These are phyloP conservation scores for Pachliopta kotzebuea DNA, from an alignment of 2,888 invertebrate genomes.

Conservation along the genomic window DNA sequence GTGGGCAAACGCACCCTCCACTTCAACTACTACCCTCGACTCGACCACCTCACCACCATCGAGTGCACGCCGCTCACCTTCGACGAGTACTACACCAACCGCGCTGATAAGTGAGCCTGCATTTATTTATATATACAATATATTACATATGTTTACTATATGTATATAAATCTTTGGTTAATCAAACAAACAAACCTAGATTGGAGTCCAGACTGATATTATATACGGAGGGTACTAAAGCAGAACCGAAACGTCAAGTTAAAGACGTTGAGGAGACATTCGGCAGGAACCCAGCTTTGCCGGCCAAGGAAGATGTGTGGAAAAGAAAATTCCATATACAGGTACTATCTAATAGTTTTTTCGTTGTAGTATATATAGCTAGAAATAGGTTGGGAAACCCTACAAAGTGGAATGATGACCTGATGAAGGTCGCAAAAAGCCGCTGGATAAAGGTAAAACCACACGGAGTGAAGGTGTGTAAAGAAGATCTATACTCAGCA, in stretches of 20 bases:
- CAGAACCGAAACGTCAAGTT: conserved; percentile 56
- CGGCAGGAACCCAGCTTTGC: conserved; percentile 75
- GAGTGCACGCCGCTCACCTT: conserved; percentile 76
- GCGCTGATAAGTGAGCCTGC: conserved; percentile 72
- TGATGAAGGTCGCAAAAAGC: no score
- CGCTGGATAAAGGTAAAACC: no score
- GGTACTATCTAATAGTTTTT: not conserved
- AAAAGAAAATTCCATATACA: conserved; percentile 82
- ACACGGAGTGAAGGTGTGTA: no score
- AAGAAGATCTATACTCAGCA: no score
- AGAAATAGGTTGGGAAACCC: no score
- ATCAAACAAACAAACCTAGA: conserved; percentile 40
- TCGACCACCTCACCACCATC: conserved; percentile 85
- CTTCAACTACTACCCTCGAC: conserved; percentile 80
- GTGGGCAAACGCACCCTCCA: conserved; percentile 60
- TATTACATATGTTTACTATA: no score
- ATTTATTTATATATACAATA: no score
- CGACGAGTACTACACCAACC: conserved; percentile 78
- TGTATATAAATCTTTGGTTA: no score
- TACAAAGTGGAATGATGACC: no score
- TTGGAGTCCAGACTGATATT: conserved; percentile 56
- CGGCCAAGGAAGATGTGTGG: conserved; percentile 83
- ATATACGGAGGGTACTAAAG: conserved; percentile 57
- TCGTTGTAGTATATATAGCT: no score
- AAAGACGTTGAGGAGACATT: conserved; percentile 82